Evolutionary conservation across 1,140 invertebrate species (phyloP), one percentile per base, ranked within the genome.

Genomic region (Daktulosphaira vitifoliae): DNA sequence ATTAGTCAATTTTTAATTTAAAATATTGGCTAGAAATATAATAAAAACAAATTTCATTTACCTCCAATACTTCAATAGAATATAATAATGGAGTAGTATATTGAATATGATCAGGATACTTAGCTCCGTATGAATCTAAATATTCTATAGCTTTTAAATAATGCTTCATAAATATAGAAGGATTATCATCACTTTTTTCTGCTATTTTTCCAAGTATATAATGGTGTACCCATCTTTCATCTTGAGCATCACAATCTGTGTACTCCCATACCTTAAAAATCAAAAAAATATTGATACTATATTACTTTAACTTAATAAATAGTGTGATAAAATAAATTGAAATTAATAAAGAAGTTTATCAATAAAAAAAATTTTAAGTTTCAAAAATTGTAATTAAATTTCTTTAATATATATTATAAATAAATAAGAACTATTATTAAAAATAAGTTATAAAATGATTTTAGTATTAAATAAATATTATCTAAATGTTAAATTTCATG

Each of bases 171-270:
- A 86, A 92, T 26, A 84, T 74, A n/a, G 79, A 77, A 0, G 88
- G 84, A 67, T 85, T 78, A 68, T 85, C 81, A 65, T 84, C 82
- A 66, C 81, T 81, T 72, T 94, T 95, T 73, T 94, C 90, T 0
- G 84, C 80, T 49, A 94, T 86, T 81, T 97, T 96, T 1, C 89
- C 92, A 20, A 95, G 77, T 87, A 96, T 93, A 71, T 95, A 96
- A 72, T 91, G 87, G 71, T 89, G 84, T 13, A 94, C 76, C 93
- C 93, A 97, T 49, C 83, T 76, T 72, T 92, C 90, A 71, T 91
- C 88, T 33, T 83, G 79, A 54, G 81, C 79, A 15, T 78, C 78
- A 65, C 78, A 80, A n/a, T 76, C 74, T 50, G 76, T 62, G 23
- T 18, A 26, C 6, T 48, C 18, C 75, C 62, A 72, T 68, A 72